Evolutionary conservation across 2,888 invertebrate genomes (phyloP), one percentile per base, ranked within the genome.

Genomic region (Mythimna pallens): DNA sequence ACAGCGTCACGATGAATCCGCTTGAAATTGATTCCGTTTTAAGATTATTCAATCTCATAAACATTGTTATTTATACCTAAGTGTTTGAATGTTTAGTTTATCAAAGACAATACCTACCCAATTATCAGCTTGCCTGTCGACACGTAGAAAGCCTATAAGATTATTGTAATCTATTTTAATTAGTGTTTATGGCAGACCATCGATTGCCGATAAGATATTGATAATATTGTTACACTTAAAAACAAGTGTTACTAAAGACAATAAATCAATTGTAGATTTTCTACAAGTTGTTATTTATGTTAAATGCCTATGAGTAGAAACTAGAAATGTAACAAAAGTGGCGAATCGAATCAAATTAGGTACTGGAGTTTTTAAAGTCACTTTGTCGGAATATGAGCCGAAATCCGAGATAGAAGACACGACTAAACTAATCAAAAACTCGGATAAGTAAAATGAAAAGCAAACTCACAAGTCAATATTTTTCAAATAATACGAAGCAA

Each of bases 121-220:
- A 12, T 36, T 57, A 47, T 64, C 12, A 40, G 14, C 17, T 40
- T 7, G 14, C 22, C 43, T 43, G 58, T 73, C 65, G 34, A 43
- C 47, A 20, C 2, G 4, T 52, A 12, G 8, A 43, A 20, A 50
- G 25, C 52, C 55, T 54, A 47, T 25, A 30, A 10, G 34, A 77
- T 47, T 54, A 43, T 12, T 50, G 4, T 76, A 70, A 78, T 78
- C 61, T 55, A 34, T 30, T 54, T 30, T 40, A 52, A 30, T 47
- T 57, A 57, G 14, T 57, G 55, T 62, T 36, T 22, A 34, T 25
- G 54, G 20, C 25, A 4, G 59, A 36, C 64, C 52, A 67, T 78
- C 30, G 80, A 73, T 80, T 36, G 55, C 6, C 52, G 62, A 62
- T 71, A 65, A 52, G 50, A 71, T 71, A 50, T 14, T 20, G 8